A percentile compares a stretch with the other conserved stretches of the same genome.
These are phyloP conservation scores for Drosophila kuntzei DNA, from an alignment of 2,888 invertebrate genomes.

Conservation along the genomic window DNA sequence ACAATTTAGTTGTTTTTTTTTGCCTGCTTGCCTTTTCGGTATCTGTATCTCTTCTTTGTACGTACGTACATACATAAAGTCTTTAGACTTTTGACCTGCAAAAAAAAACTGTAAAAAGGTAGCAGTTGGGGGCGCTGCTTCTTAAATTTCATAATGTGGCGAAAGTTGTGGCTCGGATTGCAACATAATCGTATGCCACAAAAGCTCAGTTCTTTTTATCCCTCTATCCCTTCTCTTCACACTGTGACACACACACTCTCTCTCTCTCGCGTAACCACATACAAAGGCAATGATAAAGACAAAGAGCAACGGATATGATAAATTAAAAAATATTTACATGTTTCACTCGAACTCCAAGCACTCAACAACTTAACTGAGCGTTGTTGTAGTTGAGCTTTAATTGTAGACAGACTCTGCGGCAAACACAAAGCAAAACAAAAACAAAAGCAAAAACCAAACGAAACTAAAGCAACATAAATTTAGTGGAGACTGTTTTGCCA, in stretches of 20 bases:
- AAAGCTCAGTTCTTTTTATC: constrained; percentile 1
- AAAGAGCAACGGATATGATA: constrained; percentile 69
- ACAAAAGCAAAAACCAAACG: constrained; percentile 20
- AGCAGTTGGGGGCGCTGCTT: constrained; percentile 41
- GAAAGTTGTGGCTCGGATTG: constrained; percentile 71
- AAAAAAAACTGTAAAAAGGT: constrained; percentile 45
- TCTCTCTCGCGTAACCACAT: background rate
- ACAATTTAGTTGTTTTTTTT: constrained; percentile 68
- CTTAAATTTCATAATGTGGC: constrained; percentile 79
- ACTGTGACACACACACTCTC: constrained; percentile 9
- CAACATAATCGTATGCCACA: constrained; percentile 43
- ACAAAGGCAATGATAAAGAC: constrained; percentile 32
- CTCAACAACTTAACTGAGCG: constrained; percentile 25
- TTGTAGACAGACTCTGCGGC: constrained; percentile 42
- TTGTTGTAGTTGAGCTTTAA: constrained; percentile 56
- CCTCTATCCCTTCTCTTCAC: too few species aligned
- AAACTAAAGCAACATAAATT: constrained; percentile 6
- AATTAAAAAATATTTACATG: constrained; percentile 67
- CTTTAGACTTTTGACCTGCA: constrained; percentile 79
- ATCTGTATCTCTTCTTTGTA: constrained; percentile 60
- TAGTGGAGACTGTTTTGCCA: constrained; percentile 33
- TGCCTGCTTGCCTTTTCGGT: constrained; percentile 62
- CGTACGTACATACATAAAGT: constrained; percentile 19
- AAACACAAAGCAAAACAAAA: constrained; percentile 37
- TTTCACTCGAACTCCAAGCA: constrained; percentile 47